Percentiles rank a stretch among this genome's conserved stretches.
Evolutionary conservation across 2,797 vertebrate genomes (phyloP).

Genomic region (Karalla daura): DNA sequence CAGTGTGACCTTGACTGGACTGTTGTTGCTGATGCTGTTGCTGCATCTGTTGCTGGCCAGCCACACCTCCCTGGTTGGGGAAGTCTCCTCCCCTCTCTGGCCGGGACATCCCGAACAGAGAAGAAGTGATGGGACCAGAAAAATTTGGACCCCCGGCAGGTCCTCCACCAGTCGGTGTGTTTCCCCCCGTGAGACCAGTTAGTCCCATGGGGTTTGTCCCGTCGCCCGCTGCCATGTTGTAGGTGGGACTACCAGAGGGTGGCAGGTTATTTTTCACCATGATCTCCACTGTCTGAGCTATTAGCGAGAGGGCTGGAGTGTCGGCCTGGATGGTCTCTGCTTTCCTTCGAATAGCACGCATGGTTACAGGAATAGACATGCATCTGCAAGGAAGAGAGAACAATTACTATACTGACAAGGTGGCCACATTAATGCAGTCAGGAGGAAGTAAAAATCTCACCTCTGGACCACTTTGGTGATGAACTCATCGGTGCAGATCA

Average conservation of each 20-base stretch:
- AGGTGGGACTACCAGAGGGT: conserved; percentile 95
- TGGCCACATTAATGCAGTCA: not conserved
- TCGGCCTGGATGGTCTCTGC: conserved; percentile 99
- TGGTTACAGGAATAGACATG: conserved; percentile 99
- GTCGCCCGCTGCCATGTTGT: conserved; percentile 90
- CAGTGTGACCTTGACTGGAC: conserved; percentile 85
- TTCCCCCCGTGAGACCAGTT: conserved; percentile 85
- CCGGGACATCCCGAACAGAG: conserved; percentile 91
- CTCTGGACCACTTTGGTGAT: conserved; percentile 99
- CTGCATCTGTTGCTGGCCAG: conserved; percentile 77
- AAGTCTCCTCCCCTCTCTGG: conserved; percentile 79
- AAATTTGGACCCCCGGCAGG: conserved; percentile 82
- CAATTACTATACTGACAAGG: not conserved
- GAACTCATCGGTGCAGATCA: conserved; percentile 99
- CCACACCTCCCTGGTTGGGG: conserved; percentile 66
- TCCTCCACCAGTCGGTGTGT: conserved; percentile 87
- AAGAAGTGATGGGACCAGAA: conserved; percentile 89
- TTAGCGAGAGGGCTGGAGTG: conserved; percentile 96
- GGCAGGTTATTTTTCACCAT: conserved; percentile 99
- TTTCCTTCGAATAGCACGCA: conserved; percentile 97
- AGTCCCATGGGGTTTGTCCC: conserved; percentile 89
- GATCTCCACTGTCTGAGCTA: conserved; percentile 97
- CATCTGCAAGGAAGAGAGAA: conserved; percentile 81
- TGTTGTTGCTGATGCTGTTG: conserved; percentile 75
- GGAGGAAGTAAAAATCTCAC: conserved; percentile 72